Base-by-base conservation (phyloP, 2,113 vertebrate species). In the Anser cygnoides region DNA sequence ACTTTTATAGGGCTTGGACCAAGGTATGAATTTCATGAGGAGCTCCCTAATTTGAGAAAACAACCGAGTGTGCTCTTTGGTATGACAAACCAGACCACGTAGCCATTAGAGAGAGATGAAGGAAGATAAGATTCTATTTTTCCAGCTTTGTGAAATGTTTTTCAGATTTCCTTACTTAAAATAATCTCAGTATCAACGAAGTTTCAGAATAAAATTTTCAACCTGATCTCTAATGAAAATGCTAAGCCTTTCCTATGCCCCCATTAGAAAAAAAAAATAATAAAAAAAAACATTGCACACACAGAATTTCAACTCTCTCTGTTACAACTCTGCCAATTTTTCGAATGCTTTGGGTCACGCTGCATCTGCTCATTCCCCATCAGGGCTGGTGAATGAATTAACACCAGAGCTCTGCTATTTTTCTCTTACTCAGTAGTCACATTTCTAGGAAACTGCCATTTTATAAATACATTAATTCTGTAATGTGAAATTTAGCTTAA, bases 11-110 rank as follows among this genome's bases (percentile, higher is more conserved):
- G 78, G 49, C 67, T 93, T 96, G 91, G 93, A 87, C 71, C 89
- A 89, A 90, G 66, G 84, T 50, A 87, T 33, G 67, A 83, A 85
- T 89, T 95, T 96, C 80, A 95, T 50, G 73, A 94, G 80, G 66
- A 91, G 84, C 58, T 90, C 84, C 70, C 86, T 96, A 95, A 96
- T 94, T 96, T 82, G 89, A 84, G 87, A 79, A 95, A 94, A 95
- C 80, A 93, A 91, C 58, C 28, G 43, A 55, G 49, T 85, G 49
- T 72, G 87, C 54, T 84, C 44, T 94, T 84, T 91, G n/a, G 79
- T 54, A 65, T 2, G 58, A 94, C 55, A 94, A 91, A 81, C 65
- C 58, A 91, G 77, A 93, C 58, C 58, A 85, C 71, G 87, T 94
- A 93, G 44, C 77, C 80, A 85, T n/a, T 70, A 73, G 62, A 46